Evolutionary conservation across 2,888 invertebrate species (phyloP), one percentile per base, ranked within the genome.

Genomic region (Strigamia transsilvanica): DNA sequence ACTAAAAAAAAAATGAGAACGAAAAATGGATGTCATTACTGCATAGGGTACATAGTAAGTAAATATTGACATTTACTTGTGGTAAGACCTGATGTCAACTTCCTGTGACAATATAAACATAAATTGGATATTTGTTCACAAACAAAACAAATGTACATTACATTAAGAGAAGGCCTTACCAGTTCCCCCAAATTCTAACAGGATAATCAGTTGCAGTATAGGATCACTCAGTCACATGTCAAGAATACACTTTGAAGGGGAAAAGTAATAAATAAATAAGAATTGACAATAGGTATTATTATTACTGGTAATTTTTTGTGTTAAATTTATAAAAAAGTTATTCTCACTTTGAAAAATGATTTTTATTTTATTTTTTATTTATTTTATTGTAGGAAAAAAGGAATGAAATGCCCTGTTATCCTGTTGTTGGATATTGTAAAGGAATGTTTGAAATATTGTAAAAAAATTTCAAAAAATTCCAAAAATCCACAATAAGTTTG

Each of bases 21-120:
- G 23, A 27, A 66, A 66, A 66, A 66, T 66, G 66, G 66, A 66
- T 66, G 23, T 66, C 66, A 66, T 66, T 66, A 66, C 66, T 66
- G 23, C 66, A 66, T 51, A 66, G 66, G 66, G 66, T 66, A 13
- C n/a, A n/a, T 15, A 66, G 27, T 1, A 27, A 66, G 66, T 66
- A 23, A 66, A 66, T 66, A 66, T 21, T 66, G 21, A 66, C 27
- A 66, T 66, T 66, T 23, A 66, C 66, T 66, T 66, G 10, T 66
- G 66, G 66, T 27, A 66, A 66, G 66, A 66, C 66, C 66, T 27
- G 27, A 27, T 27, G 10, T 23, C 23, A 18, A 6, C 6, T 42
- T 51, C n/a, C 51, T 51, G 18, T 51, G 51, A 51, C 51, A 51
- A 51, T 51, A 51, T n/a, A 51, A 51, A 51, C 51, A 51, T 9